phyloP scores from a whole-genome alignment of 2,113 vertebrate species.

The Sphaerodactylus townsendi region DNA sequence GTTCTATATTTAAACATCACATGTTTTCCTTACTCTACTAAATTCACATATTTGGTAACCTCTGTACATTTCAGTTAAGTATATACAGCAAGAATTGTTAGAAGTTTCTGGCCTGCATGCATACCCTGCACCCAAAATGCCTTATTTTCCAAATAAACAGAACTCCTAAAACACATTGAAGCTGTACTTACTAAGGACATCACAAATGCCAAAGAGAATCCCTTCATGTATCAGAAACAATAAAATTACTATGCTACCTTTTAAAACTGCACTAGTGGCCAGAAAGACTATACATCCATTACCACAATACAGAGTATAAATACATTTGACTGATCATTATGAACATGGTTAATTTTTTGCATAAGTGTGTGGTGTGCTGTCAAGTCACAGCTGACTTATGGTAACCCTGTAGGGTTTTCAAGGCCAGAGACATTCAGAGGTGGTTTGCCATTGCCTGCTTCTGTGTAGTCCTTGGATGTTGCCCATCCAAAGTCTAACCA shows the following conservation, averaged over 20 bases:
- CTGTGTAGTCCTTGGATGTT: too few species aligned
- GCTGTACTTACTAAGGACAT: neutral
- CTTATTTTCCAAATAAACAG: neutral
- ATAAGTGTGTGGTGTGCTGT: too few species aligned
- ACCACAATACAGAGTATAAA: constrained; percentile 34
- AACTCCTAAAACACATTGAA: neutral
- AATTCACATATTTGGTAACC: neutral
- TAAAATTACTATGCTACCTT: neutral
- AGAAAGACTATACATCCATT: constrained; percentile 21
- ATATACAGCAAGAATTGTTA: too few species aligned
- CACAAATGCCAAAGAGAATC: neutral
- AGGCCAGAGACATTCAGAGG: too few species aligned
- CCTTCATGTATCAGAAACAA: neutral
- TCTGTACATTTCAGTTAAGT: neutral
- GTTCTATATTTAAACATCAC: constrained; percentile 52
- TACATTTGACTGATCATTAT: constrained; percentile 39
- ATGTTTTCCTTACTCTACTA: constrained; percentile 12
- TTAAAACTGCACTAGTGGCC: neutral
- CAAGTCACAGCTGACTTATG: too few species aligned
- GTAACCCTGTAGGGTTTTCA: too few species aligned
- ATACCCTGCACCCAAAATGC: neutral
- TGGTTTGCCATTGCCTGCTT: too few species aligned
- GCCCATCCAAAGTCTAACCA: too few species aligned
- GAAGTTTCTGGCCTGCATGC: neutral
- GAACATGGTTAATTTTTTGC: constrained; percentile 31